A percentile compares a stretch with the other conserved stretches of the same genome.
Evolutionary conservation across 2,113 vertebrate genomes (phyloP).

Genomic region (Aramus guarauna): DNA sequence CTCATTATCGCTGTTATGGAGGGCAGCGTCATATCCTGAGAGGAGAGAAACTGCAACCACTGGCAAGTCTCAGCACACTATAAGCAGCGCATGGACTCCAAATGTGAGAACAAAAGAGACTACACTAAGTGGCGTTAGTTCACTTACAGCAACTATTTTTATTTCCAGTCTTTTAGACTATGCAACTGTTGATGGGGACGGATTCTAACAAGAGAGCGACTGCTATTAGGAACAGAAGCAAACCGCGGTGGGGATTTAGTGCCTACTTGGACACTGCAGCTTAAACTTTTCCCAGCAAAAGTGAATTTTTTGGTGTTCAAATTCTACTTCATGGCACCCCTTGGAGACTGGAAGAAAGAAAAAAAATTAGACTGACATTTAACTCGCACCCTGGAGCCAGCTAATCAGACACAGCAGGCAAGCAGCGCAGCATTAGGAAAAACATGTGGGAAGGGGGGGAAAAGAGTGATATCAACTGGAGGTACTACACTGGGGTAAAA

Average conservation of each 20-base stretch:
- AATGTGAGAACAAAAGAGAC: constrained; percentile 24
- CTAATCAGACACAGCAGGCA: background rate
- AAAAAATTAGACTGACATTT: constrained; percentile 48
- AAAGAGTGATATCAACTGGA: background rate
- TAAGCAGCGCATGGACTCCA: constrained; percentile 17
- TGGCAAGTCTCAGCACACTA: background rate
- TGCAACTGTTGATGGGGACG: background rate
- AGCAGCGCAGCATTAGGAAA: background rate
- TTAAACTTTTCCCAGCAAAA: background rate
- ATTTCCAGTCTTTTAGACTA: background rate
- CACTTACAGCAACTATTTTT: constrained; percentile 20
- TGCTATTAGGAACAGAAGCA: background rate
- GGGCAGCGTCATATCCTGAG: background rate
- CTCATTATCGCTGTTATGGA: background rate
- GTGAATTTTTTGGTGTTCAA: constrained; percentile 1
- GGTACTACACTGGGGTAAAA: background rate
- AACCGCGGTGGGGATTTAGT: background rate
- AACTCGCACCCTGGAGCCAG: background rate
- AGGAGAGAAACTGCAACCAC: constrained; percentile 23
- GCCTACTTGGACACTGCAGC: background rate
- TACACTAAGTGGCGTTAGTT: background rate
- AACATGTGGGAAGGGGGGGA: background rate
- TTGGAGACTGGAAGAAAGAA: constrained; percentile 16
- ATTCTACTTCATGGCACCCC: constrained; percentile 23
- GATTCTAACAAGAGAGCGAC: background rate